Conservation (phyloP, 2,888 invertebrate species). For the Acleris holmiana region DNA sequence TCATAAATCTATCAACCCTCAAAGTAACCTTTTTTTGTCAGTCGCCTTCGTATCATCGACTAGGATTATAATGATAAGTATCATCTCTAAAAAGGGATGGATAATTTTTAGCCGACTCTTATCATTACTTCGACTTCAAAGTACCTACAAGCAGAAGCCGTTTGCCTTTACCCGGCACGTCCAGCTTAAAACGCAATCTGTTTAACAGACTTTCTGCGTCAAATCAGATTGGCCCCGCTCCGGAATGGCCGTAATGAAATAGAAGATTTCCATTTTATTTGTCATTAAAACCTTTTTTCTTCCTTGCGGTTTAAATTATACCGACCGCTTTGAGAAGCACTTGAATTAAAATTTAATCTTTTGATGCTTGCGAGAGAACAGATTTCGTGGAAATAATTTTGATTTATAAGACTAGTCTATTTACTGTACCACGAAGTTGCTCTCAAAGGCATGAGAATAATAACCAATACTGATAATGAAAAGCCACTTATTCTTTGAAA, state of each 20-base stretch:
- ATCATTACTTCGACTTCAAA: too few relatives aligned
- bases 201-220: conserved; percentile 15
- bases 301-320: background rate
- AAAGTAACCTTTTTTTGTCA: too few relatives aligned
- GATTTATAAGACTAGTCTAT: background rate
- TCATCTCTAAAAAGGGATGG: too few relatives aligned
- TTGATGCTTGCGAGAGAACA: background rate
- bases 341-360: conserved; percentile 12
- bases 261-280: conserved; percentile 26
- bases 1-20: too few relatives aligned
- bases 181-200: conserved; percentile 4
- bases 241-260: conserved; percentile 22
- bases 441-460: too few relatives aligned
- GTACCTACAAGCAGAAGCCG: too few relatives aligned
- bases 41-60: too few relatives aligned
- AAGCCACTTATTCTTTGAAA: too few relatives aligned
- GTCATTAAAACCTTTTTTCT: conserved; percentile 19
- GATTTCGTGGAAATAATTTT: background rate
- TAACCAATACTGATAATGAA: too few relatives aligned
- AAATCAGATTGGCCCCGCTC: conserved; percentile 19
- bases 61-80: too few relatives aligned
- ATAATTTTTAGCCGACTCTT: too few relatives aligned
- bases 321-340: background rate
- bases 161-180: background rate
- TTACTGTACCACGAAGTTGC: too few relatives aligned